phyloP scores from a whole-genome alignment of 2,797 vertebrate genomes.

The Enteromius argenteus region DNA sequence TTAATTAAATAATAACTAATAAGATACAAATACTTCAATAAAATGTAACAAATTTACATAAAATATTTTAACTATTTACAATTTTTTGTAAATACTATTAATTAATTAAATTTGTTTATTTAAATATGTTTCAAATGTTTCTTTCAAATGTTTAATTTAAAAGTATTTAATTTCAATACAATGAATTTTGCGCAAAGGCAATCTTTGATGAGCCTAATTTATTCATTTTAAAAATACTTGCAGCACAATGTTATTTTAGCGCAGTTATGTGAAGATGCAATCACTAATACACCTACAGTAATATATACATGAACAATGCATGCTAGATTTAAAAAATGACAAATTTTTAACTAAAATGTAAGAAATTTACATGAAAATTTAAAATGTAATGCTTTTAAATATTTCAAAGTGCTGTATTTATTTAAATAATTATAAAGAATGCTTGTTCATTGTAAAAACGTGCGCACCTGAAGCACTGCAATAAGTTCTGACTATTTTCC shows the following conservation, averaged over 20 bases:
- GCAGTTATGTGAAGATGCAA: background rate
- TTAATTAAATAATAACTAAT: background rate
- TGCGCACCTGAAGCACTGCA: background rate
- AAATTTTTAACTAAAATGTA: background rate
- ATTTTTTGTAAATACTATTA: background rate
- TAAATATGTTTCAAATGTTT: background rate
- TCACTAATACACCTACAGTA: background rate
- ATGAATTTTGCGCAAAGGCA: background rate
- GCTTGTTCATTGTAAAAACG: background rate
- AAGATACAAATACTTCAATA: background rate
- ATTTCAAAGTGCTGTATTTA: background rate
- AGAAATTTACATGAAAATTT: background rate
- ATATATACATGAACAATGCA: background rate
- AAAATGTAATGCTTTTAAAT: background rate
- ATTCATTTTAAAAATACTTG: too few relatives aligned
- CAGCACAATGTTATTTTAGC: background rate
- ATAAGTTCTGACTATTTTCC: background rate
- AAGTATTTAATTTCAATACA: background rate
- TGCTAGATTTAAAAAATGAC: background rate
- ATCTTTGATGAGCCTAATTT: background rate
- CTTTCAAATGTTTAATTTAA: background rate
- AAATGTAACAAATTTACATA: background rate
- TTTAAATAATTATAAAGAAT: background rate
- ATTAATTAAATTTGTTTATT: background rate
- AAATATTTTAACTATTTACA: background rate